Percentiles rank a stretch among this genome's conserved stretches.
phyloP scores from a whole-genome alignment of 2,888 invertebrate species.

The Diaprepes abbreviatus region DNA sequence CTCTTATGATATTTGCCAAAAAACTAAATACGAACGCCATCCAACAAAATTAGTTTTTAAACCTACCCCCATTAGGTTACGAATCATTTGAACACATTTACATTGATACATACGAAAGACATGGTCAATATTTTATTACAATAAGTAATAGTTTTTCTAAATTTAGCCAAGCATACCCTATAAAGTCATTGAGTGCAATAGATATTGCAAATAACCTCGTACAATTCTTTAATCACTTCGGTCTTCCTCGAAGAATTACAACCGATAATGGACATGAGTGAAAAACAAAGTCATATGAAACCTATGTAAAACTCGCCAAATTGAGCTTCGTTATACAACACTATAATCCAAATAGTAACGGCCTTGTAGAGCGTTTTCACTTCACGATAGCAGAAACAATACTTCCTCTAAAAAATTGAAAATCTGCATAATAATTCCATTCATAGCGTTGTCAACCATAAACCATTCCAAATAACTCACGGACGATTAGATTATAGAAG shows the following conservation, averaged over 20 bases:
- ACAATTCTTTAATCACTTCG: constrained; percentile 10
- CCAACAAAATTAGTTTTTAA: constrained; percentile 15
- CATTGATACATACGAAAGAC: neutral
- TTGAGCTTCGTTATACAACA: constrained; percentile 9
- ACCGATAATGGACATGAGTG: constrained; percentile 11
- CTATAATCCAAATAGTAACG: constrained; percentile 4
- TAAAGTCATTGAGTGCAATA: neutral
- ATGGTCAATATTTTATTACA: neutral
- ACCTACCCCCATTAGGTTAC: constrained; percentile 17
- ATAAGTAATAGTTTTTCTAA: constrained; percentile 1
- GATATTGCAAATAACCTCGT: constrained; percentile 10
- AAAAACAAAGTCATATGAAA: constrained; percentile 15
- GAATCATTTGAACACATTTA: constrained; percentile 8
- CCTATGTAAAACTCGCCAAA: constrained; percentile 5
- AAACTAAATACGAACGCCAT: constrained; percentile 26
- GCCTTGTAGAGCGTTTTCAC: constrained; percentile 37
- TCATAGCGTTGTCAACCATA: constrained; percentile 35
- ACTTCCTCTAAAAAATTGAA: constrained; percentile 4
- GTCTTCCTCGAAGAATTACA: constrained; percentile 6
- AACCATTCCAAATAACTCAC: constrained; percentile 20
- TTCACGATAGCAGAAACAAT: constrained; percentile 27
- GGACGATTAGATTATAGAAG: constrained; percentile 41
- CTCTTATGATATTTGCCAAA: constrained; percentile 16
- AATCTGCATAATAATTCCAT: constrained; percentile 5
- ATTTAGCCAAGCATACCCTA: constrained; percentile 8